Percentiles rank a stretch among this genome's conserved stretches.
Evolutionary conservation across 2,888 invertebrate genomes (phyloP).

Genomic region (Drosophila melanosoma): DNA sequence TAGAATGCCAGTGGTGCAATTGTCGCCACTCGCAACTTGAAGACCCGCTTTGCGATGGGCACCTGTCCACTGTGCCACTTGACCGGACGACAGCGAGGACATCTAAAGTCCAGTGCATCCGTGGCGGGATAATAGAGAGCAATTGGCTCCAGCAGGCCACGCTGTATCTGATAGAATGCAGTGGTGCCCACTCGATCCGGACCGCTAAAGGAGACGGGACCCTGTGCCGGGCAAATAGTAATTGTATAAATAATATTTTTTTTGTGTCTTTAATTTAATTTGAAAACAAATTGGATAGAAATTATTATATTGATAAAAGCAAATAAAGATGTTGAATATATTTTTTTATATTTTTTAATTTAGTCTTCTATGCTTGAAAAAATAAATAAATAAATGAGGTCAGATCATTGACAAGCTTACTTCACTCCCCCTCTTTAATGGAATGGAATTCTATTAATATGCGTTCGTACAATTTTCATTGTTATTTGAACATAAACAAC

Average conservation of each 20-base stretch:
- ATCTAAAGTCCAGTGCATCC: slow-evolving; percentile 88
- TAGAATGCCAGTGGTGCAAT: slow-evolving; percentile 92
- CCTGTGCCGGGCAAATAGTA: slow-evolving; percentile 86
- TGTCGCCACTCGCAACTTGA: slow-evolving; percentile 90
- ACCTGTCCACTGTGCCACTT: slow-evolving; percentile 92
- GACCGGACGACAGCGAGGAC: slow-evolving; percentile 89
- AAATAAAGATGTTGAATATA: neutral
- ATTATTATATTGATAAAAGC: neutral
- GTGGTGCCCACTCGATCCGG: slow-evolving; percentile 95
- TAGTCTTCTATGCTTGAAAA: neutral
- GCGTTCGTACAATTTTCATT: neutral
- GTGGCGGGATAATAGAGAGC: slow-evolving; percentile 90
- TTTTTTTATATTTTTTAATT: neutral
- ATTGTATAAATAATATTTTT: neutral
- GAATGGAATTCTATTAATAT: neutral
- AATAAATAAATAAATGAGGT: neutral
- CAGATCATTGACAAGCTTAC: neutral
- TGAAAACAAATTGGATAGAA: neutral
- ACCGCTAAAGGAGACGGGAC: slow-evolving; percentile 95
- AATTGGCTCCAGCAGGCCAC: slow-evolving; percentile 89
- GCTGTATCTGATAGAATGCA: slow-evolving; percentile 95
- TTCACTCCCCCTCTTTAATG: neutral
- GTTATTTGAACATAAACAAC: neutral
- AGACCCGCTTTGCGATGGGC: slow-evolving; percentile 91
- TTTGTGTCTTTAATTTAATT: slow-evolving; percentile 5